A percentile compares a stretch with the other conserved stretches of the same genome.
Evolutionary conservation across 64 coral and sea anemone genomes (phyloP).

Genomic region (Trachythela sp.): DNA sequence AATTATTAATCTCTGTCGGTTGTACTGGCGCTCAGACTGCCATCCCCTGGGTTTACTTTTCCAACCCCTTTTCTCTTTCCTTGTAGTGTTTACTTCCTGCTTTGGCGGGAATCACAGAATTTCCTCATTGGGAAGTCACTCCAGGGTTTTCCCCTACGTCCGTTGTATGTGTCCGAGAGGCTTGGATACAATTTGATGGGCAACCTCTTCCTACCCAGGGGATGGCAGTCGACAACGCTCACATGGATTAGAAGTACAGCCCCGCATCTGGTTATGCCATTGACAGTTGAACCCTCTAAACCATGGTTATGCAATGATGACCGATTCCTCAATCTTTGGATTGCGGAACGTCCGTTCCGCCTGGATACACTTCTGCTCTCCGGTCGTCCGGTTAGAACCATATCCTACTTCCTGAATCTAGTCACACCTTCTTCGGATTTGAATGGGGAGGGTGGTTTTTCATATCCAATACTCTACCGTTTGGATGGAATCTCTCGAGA

Average conservation of each 20-base stretch:
- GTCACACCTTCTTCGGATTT: conserved; percentile 33
- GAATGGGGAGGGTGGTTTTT: conserved; percentile 32
- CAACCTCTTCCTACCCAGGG: conserved; percentile 26
- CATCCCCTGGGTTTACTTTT: no score
- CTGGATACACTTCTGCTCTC: not conserved
- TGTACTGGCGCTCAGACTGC: no score
- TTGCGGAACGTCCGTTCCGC: conserved; percentile 12
- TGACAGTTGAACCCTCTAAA: no score
- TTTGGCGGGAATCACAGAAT: no score
- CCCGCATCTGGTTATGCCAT: conserved; percentile 37
- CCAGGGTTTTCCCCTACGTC: conserved; percentile 30
- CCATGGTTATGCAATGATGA: conserved; percentile 1
- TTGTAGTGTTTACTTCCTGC: no score
- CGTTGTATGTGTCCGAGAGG: not conserved
- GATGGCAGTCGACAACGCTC: conserved; percentile 37
- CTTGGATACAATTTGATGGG: conserved; percentile 36
- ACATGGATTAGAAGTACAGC: conserved; percentile 20
- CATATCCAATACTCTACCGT: conserved; percentile 29
- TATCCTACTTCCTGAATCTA: no score
- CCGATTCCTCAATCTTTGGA: conserved; percentile 24
- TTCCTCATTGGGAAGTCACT: conserved; percentile 35
- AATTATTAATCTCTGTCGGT: no score
- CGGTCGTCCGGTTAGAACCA: not conserved
- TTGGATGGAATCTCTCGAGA: conserved; percentile 39
- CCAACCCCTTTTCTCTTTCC: no score